phyloP scores from a whole-genome alignment of 2,113 vertebrate species.

The Pangasianodon gigas region DNA sequence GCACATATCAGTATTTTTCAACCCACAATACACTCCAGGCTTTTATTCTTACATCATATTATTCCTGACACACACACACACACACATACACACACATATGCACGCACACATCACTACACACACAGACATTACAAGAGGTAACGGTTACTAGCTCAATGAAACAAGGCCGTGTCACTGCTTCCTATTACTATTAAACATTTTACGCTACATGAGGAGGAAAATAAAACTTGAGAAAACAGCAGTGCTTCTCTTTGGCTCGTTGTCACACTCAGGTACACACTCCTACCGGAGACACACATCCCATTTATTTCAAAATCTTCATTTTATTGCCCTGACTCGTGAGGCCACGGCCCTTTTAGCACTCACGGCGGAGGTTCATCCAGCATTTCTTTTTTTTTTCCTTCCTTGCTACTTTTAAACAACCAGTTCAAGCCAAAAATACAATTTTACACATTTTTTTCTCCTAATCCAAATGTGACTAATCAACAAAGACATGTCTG shows the following conservation, averaged over 20 bases:
- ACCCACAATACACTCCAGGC: constrained; percentile 63
- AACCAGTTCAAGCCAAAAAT: background rate
- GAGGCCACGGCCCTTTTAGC: background rate
- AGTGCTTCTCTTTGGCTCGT: constrained; percentile 41
- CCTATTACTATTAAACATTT: constrained; percentile 6
- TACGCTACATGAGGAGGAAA: constrained; percentile 19
- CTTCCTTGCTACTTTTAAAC: background rate
- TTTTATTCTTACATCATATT: constrained; percentile 51
- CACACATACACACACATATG: constrained; percentile 38
- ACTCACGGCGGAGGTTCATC: background rate
- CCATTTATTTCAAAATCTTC: background rate
- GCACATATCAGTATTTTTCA: constrained; percentile 63
- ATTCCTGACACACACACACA: background rate
- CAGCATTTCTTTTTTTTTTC: background rate
- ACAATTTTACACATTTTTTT: background rate
- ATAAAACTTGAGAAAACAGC: background rate
- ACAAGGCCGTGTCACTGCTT: constrained; percentile 11
- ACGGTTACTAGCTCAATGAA: constrained; percentile 9
- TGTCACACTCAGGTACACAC: background rate
- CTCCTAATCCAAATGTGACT: background rate
- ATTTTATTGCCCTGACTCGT: constrained; percentile 25
- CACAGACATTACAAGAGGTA: constrained; percentile 30
- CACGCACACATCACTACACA: constrained; percentile 42
- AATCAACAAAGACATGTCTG: background rate
- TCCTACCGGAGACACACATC: background rate